Conservation (phyloP, 2,113 vertebrate genomes). For the Telmatochromis brichardi region DNA sequence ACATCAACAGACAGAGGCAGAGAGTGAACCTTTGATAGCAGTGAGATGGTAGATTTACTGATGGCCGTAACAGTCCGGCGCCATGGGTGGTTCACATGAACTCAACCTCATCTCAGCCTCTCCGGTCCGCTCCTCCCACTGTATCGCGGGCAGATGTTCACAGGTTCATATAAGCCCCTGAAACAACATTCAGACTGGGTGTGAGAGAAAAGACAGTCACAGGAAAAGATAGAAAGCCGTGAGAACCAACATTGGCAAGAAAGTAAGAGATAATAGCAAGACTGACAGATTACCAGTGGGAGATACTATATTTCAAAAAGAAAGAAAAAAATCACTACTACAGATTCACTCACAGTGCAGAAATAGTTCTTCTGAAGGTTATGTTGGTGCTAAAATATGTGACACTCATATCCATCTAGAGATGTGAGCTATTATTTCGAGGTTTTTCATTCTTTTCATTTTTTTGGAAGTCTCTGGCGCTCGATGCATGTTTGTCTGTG, state of each 20-base stretch:
- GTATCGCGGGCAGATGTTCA: conserved; percentile 65
- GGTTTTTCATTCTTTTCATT: background rate
- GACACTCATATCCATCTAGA: background rate
- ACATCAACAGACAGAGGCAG: background rate
- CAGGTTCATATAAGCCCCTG: conserved; percentile 52
- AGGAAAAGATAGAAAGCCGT: conserved; percentile 32
- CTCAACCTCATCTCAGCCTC: conserved; percentile 60
- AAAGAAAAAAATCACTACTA: background rate
- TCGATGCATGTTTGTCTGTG: background rate
- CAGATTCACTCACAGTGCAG: background rate
- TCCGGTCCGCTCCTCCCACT: conserved; percentile 33
- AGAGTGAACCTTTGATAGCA: conserved; percentile 56
- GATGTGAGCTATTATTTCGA: background rate
- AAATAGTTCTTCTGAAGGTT: background rate
- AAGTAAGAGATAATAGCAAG: conserved; percentile 36
- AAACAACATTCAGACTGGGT: conserved; percentile 35
- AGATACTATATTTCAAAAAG: conserved; percentile 32
- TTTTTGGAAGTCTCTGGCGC: background rate
- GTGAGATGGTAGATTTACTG: conserved; percentile 62
- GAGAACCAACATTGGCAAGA: conserved; percentile 20
- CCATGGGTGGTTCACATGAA: conserved; percentile 59
- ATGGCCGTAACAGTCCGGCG: conserved; percentile 58
- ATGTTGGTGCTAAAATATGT: background rate
- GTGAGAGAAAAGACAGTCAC: conserved; percentile 22
- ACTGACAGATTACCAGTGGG: conserved; percentile 55